A percentile compares a stretch with the other conserved stretches of the same genome.
phyloP scores from a whole-genome alignment of 1,140 invertebrate genomes.

The Anoplophora glabripennis region DNA sequence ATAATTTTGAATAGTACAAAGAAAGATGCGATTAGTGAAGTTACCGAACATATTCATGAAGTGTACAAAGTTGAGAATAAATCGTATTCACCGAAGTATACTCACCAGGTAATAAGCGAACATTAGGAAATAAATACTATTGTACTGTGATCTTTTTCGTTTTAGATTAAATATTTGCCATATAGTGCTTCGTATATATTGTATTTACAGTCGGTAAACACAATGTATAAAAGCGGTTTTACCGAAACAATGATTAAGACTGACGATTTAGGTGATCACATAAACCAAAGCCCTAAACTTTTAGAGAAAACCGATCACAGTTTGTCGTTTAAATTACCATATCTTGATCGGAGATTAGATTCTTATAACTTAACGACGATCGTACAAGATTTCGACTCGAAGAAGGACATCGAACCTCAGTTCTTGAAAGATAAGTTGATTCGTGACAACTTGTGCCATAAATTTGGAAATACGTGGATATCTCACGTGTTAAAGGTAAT shows the following conservation, averaged over 20 bases:
- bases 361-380: slow-evolving; percentile 27
- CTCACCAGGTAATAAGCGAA: slow-evolving; percentile 34
- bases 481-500: slow-evolving; percentile 29
- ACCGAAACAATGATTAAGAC: slow-evolving; percentile 22
- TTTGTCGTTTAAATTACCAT: slow-evolving; percentile 29
- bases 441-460: slow-evolving; percentile 31
- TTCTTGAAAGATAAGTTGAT: slow-evolving; percentile 24
- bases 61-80: slow-evolving; percentile 29
- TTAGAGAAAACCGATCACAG: slow-evolving; percentile 24
- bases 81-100: slow-evolving; percentile 29
- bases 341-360: slow-evolving; percentile 27
- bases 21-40: slow-evolving; percentile 16
- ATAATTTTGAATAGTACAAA: slow-evolving; percentile 37
- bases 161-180: slow-evolving; percentile 37
- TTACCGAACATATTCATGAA: slow-evolving; percentile 26
- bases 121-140: too few relatives aligned
- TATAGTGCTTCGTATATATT: slow-evolving; percentile 33
- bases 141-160: slow-evolving; percentile 17
- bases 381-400: slow-evolving; percentile 35
- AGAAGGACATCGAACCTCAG: slow-evolving; percentile 14
- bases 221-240: slow-evolving; percentile 30
- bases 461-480: slow-evolving; percentile 36
- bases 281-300: slow-evolving; percentile 34
- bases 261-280: slow-evolving; percentile 32
- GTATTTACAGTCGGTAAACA: slow-evolving; percentile 32